Evolutionary conservation across 2,113 vertebrate genomes (phyloP).

Genomic region (Noturus placidus): DNA sequence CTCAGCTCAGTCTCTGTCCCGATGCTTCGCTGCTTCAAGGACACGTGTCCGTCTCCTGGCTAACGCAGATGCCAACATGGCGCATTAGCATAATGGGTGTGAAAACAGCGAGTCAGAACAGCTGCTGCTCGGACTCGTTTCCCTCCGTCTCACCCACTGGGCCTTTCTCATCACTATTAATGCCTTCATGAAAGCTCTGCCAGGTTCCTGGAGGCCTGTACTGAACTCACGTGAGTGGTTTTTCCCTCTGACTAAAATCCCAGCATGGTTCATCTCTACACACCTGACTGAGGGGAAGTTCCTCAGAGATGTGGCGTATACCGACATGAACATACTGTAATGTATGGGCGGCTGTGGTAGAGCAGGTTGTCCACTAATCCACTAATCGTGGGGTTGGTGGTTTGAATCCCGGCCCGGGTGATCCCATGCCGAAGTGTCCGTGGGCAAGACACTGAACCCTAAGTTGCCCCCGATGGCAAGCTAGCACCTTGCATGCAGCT

Average conservation of each 20-base stretch:
- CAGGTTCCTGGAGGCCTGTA: not conserved
- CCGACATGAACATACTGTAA: too few relatives aligned
- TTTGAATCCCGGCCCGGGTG: too few relatives aligned
- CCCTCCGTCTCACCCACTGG: constrained; percentile 8
- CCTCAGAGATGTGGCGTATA: not conserved
- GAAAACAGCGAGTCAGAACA: constrained; percentile 42
- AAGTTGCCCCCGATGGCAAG: too few relatives aligned
- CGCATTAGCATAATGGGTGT: constrained; percentile 53
- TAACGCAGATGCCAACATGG: constrained; percentile 15
- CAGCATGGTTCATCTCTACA: not conserved
- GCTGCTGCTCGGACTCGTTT: constrained; percentile 18
- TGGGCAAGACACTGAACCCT: too few relatives aligned
- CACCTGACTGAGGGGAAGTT: not conserved
- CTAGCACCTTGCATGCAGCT: too few relatives aligned
- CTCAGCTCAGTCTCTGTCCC: constrained; percentile 17
- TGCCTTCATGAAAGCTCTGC: constrained; percentile 3
- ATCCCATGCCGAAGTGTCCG: too few relatives aligned
- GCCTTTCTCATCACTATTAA: not conserved
- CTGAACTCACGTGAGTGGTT: not conserved
- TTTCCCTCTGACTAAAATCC: not conserved
- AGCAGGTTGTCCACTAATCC: too few relatives aligned
- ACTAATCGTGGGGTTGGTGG: too few relatives aligned
- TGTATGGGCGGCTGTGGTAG: too few relatives aligned
- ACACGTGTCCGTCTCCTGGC: constrained; percentile 36
- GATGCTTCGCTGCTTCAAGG: constrained; percentile 44